Percentiles rank a stretch among this genome's conserved stretches.
Conservation (phyloP, 2,888 invertebrate genomes). For the Agelastica alni region DNA sequence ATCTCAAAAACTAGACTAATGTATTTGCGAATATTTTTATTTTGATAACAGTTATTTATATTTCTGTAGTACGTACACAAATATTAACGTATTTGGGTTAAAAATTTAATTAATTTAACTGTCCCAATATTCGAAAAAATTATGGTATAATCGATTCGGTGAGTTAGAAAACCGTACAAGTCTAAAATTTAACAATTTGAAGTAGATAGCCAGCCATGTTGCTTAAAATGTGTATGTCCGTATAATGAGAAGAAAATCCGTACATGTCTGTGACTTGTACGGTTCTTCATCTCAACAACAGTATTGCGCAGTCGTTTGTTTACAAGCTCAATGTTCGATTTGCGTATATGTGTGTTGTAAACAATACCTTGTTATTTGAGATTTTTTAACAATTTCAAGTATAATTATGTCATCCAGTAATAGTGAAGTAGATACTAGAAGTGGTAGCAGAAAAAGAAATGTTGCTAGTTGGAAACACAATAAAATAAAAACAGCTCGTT, state of each 20-base stretch:
- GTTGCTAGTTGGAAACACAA: constrained; percentile 27
- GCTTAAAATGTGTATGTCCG: neutral
- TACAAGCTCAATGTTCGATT: constrained; percentile 5
- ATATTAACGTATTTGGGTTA: neutral
- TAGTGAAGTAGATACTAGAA: constrained; percentile 5
- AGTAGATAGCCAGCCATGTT: neutral
- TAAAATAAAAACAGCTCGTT: constrained; percentile 27
- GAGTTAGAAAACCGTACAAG: neutral
- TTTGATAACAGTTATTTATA: neutral
- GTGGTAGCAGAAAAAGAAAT: constrained; percentile 25
- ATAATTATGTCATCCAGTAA: constrained; percentile 16
- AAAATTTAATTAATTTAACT: neutral
- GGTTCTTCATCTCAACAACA: constrained; percentile 11
- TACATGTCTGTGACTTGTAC: constrained; percentile 11
- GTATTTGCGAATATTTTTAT: neutral
- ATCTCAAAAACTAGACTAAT: no score
- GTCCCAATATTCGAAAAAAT: no score
- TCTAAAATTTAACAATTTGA: neutral
- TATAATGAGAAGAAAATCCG: constrained; percentile 3
- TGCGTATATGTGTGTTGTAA: constrained; percentile 14
- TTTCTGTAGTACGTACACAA: no score
- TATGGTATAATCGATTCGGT: no score
- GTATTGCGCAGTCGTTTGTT: constrained; percentile 13
- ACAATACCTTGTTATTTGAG: constrained; percentile 11
- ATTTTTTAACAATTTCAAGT: neutral